Base-by-base conservation (phyloP, 2,888 invertebrate genomes). In the Nemotelus nigrinus region DNA sequence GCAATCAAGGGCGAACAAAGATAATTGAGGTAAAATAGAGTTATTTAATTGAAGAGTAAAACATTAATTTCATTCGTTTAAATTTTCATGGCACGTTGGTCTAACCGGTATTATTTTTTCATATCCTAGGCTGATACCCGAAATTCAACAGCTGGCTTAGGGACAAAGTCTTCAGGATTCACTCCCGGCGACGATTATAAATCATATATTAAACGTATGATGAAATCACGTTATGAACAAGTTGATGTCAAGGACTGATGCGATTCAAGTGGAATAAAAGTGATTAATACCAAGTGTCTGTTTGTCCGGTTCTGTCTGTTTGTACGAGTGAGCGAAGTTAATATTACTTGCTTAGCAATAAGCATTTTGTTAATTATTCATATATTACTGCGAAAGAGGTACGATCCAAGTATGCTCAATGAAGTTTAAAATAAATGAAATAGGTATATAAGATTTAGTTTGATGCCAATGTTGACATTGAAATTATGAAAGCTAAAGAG, bases 1-100 rank as follows among this genome's bases (percentile, higher is more conserved):
- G 92, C 76, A 96, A 96, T 85, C 98, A 99, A 87, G 98, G 97
- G 10, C 89, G 96, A 82, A 95, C 96, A 44, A 95, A 94, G 76
- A 98, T 98, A 68, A 96, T 98, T 80, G 95, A 97, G 89, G 95
- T 94, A 79, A 88, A 88, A 68, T 25, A 25, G 25, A 25, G 0
- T 25, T 25, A 25, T 25, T 25, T 25, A 25, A 25, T 25, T 25
- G 25, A 25, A 25, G 25, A 25, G 45, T 47, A 25, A 25, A 45
- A 48, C 41, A 25, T 58, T 65, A 2, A 39, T 45, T 58, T 72
- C 77, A 8, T 8, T 50, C 5, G 50, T 50, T 50, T 50, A 50
- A 7, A 8, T 8, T 50, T 7, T 50, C 50, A 50, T 50, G 50
- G 5, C 50, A 7, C 8, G 5, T 7, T 5, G 1, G 50, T 8